Base-by-base conservation (phyloP, 2,797 vertebrate species). In the Hypotaenidia okinawae region DNA sequence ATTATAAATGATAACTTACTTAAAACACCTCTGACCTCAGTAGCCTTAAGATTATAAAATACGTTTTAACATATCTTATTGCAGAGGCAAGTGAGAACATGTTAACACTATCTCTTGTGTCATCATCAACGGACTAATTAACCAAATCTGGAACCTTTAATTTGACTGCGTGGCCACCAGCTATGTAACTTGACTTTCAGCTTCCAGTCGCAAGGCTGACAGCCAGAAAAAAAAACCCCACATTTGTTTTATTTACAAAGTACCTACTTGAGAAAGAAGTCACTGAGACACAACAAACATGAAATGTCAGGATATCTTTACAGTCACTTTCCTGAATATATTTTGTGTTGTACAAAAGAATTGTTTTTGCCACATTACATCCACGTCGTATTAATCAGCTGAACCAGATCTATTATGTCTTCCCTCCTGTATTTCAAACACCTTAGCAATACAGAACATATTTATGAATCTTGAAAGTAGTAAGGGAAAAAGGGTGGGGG, bases 241-340 rank as follows among this genome's bases (percentile, higher is more conserved):
- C 33, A 47, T 32, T 55, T 76, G 24, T 62, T 93, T 94, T 94
- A 89, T 87, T 97, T 94, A 79, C 85, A 87, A 84, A 82, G 82
- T 37, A 66, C 30, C 32, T 86, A 51, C 49, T 64, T 90, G 54
- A 90, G 64, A 89, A 82, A 89, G 79, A 89, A 91, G 49, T 76
- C 85, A 66, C 33, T 16, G 73, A 81, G 67, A 89, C 8, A 95
- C 51, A 82, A 70, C 39, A 89, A 90, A 87, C 35, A 70, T 17
- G 24, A 91, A 93, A 92, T 52, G 28, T 86, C 75, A 85, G 43
- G 43, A 9, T 90, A 87, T 87, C 28, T 89, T 94, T 90, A 72
- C 33, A 67, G 70, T 77, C 43, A 87, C 32, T 93, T 87, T 77
- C 88, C 63, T 85, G 79, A 84, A 86, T 86, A 86, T 58, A 79